Evolutionary conservation across 1,140 invertebrate genomes (phyloP), one percentile per base, ranked within the genome.

Genomic region (Pseudachorutes palmiensis): DNA sequence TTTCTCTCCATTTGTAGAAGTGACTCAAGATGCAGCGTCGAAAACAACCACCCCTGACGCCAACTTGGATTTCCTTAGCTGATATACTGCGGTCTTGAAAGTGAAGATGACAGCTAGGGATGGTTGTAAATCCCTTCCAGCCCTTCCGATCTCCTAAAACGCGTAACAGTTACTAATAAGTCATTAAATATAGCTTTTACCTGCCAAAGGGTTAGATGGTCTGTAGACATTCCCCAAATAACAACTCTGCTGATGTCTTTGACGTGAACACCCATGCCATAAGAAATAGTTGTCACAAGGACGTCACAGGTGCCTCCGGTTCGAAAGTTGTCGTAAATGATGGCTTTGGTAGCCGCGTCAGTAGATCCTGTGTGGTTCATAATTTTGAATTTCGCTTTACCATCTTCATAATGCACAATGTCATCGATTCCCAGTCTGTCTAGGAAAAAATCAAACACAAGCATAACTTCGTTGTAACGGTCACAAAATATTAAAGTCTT

Each of bases 401-500:
- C 51, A 22, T 12, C 51, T 55, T 55, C 51, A 14, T 5, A 5
- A 5, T 55, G 24, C 5, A 22, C 24, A 9, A 5, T 41, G 5
- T 41, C 36, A 41, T 5, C 36, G 19, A 9, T 41, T 41, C 5
- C 19, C 36, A 41, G 19, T 19, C 5, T 5, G 36, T 41, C 36
- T 22, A 9, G 24, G 9, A 55, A 26, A 22, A 14, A 55, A 55
- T 55, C 9, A 22, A 19, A 55, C 9, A 55, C 51, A 14, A 5
- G 9, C 3, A 5, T 26, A 16, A 55, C 51, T 55, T 55, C 51
- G 9, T 14, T 14, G 24, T 55, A 55, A 55, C 9, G 24, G 24
- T 55, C 51, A 24, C 51, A 55, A 24, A 55, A 55, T 16, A 55
- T 55, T 5, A 55, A 22, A 26, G 51, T 55, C 24, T 55, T 55